These are phyloP conservation scores for Parambassis ranga DNA, from an alignment of 2,797 vertebrate species.

Conservation along the genomic window DNA sequence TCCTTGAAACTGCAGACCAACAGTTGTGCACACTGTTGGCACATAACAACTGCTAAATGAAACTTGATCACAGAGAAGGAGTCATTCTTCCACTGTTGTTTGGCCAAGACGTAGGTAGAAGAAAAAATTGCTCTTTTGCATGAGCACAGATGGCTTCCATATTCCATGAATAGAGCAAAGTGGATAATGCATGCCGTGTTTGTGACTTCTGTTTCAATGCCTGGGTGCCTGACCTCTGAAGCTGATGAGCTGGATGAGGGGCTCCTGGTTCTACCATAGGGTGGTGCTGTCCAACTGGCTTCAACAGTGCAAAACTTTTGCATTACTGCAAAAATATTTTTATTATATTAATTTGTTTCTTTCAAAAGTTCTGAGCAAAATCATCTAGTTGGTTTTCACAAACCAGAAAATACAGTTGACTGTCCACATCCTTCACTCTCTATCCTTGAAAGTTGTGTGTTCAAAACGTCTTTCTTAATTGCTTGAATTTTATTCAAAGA, in stretches of 20 bases:
- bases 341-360: not conserved
- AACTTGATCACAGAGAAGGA: constrained; percentile 5
- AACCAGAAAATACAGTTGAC: constrained; percentile 12
- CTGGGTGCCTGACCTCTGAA: not conserved
- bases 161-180: not conserved
- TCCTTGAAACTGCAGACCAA: constrained; percentile 22
- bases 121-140: too few relatives aligned
- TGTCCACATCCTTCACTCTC: not conserved
- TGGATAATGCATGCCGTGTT: too few relatives aligned
- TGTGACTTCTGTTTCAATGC: too few relatives aligned
- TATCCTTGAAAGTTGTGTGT: not conserved
- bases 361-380: not conserved
- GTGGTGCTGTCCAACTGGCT: constrained; percentile 49
- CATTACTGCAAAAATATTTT: not conserved
- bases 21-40: constrained; percentile 28
- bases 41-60: constrained; percentile 9
- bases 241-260: not conserved
- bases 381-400: not conserved
- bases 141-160: not conserved
- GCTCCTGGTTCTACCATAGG: constrained; percentile 35
- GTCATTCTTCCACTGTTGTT: not conserved
- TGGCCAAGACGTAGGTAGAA: too few relatives aligned
- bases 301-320: not conserved
- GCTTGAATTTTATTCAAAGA: constrained; percentile 30
- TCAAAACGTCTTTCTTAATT: constrained; percentile 25